Base-by-base conservation (phyloP, 2,113 vertebrate species). In the Myotis yumanensis region DNA sequence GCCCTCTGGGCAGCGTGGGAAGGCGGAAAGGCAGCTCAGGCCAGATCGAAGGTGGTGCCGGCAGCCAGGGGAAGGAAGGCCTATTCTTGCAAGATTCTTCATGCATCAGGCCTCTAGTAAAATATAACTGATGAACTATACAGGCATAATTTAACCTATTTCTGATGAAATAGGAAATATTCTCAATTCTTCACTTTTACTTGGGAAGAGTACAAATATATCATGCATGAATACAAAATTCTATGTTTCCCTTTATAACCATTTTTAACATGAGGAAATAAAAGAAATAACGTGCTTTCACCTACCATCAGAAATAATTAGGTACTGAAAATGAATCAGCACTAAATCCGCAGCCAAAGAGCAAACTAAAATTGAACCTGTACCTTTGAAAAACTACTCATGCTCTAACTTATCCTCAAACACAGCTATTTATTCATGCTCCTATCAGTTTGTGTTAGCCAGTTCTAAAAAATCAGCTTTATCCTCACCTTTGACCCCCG, bases 391-490 rank as follows among this genome's bases (percentile, higher is more conserved):
- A 75, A 89, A 68, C 17, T 57, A 22, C 3, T 91, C 51, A 37
- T 81, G 28, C 73, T 84, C 89, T 93, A 94, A 83, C 64, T 52
- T 59, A 76, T 37, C 57, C 64, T 89, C 32, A 84, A 84, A 84
- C 25, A 66, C 25, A 87, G 71, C 43, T 94, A 18, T 95, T 86
- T 96, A 95, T 94, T 80, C 51, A 87, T 80, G 71, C 46, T 94
- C 59, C 52, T 87, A 35, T 94, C 75, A 94, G 43, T 93, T 86
- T 91, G 20, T 76, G 18, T 91, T 86, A 94, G 68, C 28, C 23
- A 43, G n/a, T 89, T 81, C 87, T 52, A 76, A 89, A 81, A 16
- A 96, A 68, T 95, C 23, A 93, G 30, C 17, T 96, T 97, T 91
- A 71, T 84, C 32, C 37, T 93, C 0, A 0, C 90, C 48, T 96